Evolutionary conservation across 2,888 invertebrate genomes (phyloP).

Genomic region (Drosophila demipolita): DNA sequence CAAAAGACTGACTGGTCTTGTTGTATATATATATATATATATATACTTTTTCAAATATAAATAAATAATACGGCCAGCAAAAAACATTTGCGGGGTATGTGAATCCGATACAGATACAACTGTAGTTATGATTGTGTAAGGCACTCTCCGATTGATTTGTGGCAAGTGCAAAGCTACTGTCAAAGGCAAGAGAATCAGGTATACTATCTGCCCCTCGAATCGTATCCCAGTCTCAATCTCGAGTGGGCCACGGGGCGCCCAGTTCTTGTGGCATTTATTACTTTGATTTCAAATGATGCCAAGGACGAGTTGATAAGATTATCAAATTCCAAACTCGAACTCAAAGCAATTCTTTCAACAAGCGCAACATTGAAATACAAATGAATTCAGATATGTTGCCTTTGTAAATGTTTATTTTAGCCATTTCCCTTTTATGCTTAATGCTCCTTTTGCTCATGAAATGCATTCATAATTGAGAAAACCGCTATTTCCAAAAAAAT

Average conservation of each 20-base stretch:
- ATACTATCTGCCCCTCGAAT: constrained; percentile 17
- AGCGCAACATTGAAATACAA: background rate
- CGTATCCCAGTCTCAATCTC: constrained; percentile 3
- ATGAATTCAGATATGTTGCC: background rate
- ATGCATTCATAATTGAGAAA: constrained; percentile 34
- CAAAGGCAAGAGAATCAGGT: constrained; percentile 24
- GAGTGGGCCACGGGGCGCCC: background rate
- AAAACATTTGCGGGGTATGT: background rate
- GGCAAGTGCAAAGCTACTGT: constrained; percentile 25
- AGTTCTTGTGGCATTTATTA: constrained; percentile 24
- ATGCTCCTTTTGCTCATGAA: background rate
- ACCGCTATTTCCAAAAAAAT: background rate
- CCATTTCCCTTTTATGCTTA: background rate
- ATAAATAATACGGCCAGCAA: background rate
- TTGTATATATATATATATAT: background rate
- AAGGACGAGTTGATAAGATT: constrained; percentile 42
- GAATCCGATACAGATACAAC: constrained; percentile 26
- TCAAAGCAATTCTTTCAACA: background rate
- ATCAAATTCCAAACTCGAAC: constrained; percentile 25
- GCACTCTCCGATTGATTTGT: constrained; percentile 31
- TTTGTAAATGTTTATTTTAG: background rate
- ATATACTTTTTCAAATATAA: background rate
- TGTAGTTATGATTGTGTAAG: constrained; percentile 9
- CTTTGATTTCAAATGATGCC: constrained; percentile 35
- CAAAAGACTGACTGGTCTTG: too few relatives aligned